These are phyloP conservation scores for Stramonita haemastoma DNA, from an alignment of 2,888 invertebrate genomes.

Conservation along the genomic window DNA sequence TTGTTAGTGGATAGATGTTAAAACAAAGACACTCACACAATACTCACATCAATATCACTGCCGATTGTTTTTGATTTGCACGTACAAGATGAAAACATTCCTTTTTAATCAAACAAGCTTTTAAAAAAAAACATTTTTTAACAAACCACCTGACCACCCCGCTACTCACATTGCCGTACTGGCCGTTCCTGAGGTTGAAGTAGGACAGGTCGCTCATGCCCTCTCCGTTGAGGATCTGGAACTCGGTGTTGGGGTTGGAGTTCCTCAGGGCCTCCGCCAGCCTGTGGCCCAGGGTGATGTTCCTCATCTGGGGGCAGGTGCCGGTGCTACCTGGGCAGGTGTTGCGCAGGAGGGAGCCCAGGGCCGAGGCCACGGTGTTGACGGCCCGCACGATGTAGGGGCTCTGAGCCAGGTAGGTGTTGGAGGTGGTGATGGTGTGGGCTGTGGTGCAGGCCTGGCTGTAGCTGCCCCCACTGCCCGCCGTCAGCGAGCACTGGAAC, in stretches of 20 bases:
- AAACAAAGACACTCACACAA: no score
- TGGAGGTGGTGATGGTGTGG: conserved; percentile 45
- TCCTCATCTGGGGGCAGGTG: conserved; percentile 37
- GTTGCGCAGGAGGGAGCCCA: neutral
- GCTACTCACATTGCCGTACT: conserved; percentile 53
- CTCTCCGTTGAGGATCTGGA: conserved; percentile 59
- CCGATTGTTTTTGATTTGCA: no score
- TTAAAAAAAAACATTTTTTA: no score
- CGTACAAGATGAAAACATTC: no score
- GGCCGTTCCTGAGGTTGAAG: conserved; percentile 53
- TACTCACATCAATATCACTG: no score
- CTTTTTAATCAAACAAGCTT: no score
- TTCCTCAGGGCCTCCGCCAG: conserved; percentile 42
- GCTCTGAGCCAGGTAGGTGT: conserved; percentile 52
- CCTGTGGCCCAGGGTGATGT: conserved; percentile 29
- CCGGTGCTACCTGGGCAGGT: neutral
- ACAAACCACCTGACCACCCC: neutral
- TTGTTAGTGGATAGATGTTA: no score
- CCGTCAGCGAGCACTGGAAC: conserved; percentile 66
- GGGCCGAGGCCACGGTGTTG: conserved; percentile 63
- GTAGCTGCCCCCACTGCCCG: conserved; percentile 55
- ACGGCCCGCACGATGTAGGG: conserved; percentile 68
- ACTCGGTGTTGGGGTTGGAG: conserved; percentile 45
- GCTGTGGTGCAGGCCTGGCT: conserved; percentile 47
- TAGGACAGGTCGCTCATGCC: conserved; percentile 55